phyloP scores from a whole-genome alignment of 2,113 vertebrate species.

The Lucifuga dentata region DNA sequence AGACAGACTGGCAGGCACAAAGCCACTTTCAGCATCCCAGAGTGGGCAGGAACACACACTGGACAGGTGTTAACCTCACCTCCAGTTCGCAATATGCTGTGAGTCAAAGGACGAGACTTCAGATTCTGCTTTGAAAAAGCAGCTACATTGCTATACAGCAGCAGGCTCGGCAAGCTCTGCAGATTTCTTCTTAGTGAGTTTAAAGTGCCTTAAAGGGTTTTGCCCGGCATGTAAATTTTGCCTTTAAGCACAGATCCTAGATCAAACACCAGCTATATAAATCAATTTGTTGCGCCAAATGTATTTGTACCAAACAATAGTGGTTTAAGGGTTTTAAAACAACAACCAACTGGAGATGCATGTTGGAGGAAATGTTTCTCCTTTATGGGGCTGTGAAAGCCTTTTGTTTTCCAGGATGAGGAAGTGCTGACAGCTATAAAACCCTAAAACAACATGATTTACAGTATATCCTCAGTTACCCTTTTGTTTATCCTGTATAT shows the following conservation, averaged over 20 bases:
- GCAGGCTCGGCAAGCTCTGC: conserved; percentile 19
- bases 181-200: conserved; percentile 24
- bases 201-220: conserved; percentile 66
- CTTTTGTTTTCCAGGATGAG: conserved; percentile 24
- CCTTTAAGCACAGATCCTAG: conserved; percentile 8
- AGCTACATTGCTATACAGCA: conserved; percentile 24
- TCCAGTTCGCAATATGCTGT: conserved; percentile 17
- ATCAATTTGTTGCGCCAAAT: too few relatives aligned
- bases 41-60: conserved; percentile 32
- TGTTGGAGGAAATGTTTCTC: background rate
- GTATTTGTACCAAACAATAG: background rate
- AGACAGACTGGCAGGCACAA: conserved; percentile 64
- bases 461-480: conserved; percentile 16
- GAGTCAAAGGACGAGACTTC: conserved; percentile 16
- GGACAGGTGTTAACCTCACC: conserved; percentile 23
- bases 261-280: conserved; percentile 16
- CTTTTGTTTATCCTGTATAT: conserved; percentile 5
- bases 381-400: background rate
- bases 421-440: conserved; percentile 30
- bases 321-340: conserved; percentile 2
- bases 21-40: conserved; percentile 24
- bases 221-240: conserved; percentile 24
- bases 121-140: background rate
- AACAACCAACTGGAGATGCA: conserved; percentile 5
- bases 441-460: conserved; percentile 1